Evolutionary conservation across 2,888 invertebrate species (phyloP).

Genomic region (Entomobrya multifasciata): DNA sequence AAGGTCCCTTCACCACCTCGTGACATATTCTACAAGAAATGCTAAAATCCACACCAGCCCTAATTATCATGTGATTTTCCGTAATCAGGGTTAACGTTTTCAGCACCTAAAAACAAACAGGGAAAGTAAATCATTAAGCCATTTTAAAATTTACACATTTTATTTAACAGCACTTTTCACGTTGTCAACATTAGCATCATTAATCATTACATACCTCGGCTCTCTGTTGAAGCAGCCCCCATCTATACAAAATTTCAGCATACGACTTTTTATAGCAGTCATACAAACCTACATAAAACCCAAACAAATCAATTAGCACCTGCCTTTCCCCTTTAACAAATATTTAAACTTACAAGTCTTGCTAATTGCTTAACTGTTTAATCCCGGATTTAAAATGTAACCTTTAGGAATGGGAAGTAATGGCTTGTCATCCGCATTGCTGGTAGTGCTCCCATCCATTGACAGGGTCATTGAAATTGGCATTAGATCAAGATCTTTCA

Average conservation of each 20-base stretch:
- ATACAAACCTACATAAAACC: conserved; percentile 83
- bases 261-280: conserved; percentile 93
- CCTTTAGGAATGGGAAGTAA: conserved; percentile 58
- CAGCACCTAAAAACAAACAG: conserved; percentile 83
- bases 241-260: conserved; percentile 92
- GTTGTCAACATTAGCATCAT: too few relatives aligned
- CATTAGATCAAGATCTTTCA: conserved; percentile 58
- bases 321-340: conserved; percentile 15
- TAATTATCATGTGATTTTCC: conserved; percentile 81
- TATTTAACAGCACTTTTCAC: too few relatives aligned
- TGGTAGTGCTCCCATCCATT: conserved; percentile 42
- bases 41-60: conserved; percentile 87
- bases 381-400: conserved; percentile 71
- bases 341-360: not conserved
- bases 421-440: conserved; percentile 44
- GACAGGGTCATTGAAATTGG: conserved; percentile 63
- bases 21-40: conserved; percentile 88
- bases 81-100: conserved; percentile 83
- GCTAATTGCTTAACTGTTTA: conserved; percentile 66
- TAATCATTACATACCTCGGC: conserved; percentile 83
- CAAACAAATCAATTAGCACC: conserved; percentile 34
- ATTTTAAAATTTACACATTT: not conserved
- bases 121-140: not conserved
- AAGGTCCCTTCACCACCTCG: conserved; percentile 85
- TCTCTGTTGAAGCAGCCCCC: conserved; percentile 90